Base-by-base conservation (phyloP, 2,888 invertebrate genomes). In the Pomacea canaliculata region DNA sequence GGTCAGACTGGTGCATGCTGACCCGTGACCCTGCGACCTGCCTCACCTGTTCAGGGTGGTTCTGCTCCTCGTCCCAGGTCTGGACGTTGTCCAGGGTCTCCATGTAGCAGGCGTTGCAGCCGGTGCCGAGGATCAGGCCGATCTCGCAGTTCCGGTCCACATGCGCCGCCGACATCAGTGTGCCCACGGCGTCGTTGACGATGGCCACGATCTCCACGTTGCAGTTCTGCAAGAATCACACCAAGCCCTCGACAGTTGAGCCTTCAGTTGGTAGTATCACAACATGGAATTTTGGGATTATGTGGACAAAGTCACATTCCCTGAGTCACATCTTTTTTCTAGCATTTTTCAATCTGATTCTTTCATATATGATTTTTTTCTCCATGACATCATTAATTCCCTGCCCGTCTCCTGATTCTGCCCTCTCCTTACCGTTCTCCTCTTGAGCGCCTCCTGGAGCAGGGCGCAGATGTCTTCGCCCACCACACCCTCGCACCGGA, bases 151-250 rank as follows among this genome's bases (percentile, higher is more conserved):
- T 94, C 90, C 94, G 95, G 92, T 98, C 97, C 92, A 96, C 96
- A 95, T 97, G 97, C 87, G 98, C 98, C 92, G 97, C 97, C 79
- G 98, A 97, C 97, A 99, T 98, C 88, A 99, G 93, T 70, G 97
- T 97, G 78, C 98, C 98, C 77, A 97, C 97, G 71, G 98, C 98
- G 92, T 99, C 98, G 91, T 98, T 98, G 85, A 99, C 93, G 85
- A 99, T 95, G 83, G 97, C 98, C 90, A 96, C 96, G 77, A 98
- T 95, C 91, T 96, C 95, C 90, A 98, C 97, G 91, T 96, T 94
- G 83, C 97, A 94, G 90, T 96, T 96, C 95, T 95, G 82, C 76
- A 85, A 63, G 12, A 56, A 56, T 8, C 51, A 56, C 51, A 56
- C 51, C 51, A 56, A 16, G 7, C 10, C 4, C 12, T 56, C 51